A percentile compares a stretch with the other conserved stretches of the same genome.
These are phyloP conservation scores for Paralinhomoeus sp. DNA, from an alignment of 2,888 invertebrate species.

Conservation along the genomic window DNA sequence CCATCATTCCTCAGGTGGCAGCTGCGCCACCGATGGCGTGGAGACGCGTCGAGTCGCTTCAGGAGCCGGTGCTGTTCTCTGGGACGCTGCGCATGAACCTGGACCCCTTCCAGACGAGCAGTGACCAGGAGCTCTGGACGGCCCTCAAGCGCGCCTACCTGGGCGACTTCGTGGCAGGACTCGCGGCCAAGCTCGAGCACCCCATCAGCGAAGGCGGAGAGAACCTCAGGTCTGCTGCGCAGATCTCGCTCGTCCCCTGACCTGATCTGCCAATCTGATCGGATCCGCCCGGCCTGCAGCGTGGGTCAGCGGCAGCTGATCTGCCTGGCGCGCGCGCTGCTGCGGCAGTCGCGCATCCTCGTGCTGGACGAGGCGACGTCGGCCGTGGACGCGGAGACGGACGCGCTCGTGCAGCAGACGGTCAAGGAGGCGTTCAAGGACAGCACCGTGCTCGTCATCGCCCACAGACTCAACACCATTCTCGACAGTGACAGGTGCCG, in stretches of 20 bases:
- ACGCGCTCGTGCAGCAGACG: constrained; percentile 38
- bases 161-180: constrained; percentile 51
- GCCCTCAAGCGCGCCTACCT: constrained; percentile 71
- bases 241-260: no score
- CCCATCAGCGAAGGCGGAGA: constrained; percentile 74
- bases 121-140: constrained; percentile 63
- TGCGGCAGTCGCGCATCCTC: constrained; percentile 27
- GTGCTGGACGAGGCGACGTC: constrained; percentile 41
- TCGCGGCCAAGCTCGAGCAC: constrained; percentile 52
- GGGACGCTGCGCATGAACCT: constrained; percentile 70
- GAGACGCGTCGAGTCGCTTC: no score
- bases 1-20: constrained; percentile 45
- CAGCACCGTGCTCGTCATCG: constrained; percentile 69
- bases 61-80: constrained; percentile 84
- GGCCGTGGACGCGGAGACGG: constrained; percentile 28
- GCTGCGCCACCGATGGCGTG: no score
- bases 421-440: constrained; percentile 59
- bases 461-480: constrained; percentile 70
- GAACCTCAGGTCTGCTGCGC: constrained; percentile 43
- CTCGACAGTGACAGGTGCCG: constrained; percentile 46
- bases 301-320: constrained; percentile 33
- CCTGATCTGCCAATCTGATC: no score
- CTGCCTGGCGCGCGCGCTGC: constrained; percentile 31
- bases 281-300: no score
- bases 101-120: constrained; percentile 57